Conservation (phyloP, 1,140 invertebrate species). For the Drosophila cardini region DNA sequence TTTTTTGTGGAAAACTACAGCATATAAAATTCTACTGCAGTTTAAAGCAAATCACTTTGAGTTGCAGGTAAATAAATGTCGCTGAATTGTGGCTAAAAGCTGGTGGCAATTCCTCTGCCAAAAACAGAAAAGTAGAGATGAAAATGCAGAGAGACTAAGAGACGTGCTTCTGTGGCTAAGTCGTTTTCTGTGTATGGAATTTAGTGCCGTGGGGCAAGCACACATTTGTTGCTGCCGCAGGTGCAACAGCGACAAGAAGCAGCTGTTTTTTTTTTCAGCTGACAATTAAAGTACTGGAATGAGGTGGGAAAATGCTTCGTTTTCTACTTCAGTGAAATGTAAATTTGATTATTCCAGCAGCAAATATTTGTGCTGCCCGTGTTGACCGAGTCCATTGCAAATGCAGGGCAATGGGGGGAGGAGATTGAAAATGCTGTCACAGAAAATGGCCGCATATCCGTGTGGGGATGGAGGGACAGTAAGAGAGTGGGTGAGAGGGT, state of each 20-base stretch:
- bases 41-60: not conserved
- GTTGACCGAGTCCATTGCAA: constrained; percentile 27
- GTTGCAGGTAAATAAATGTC: not conserved
- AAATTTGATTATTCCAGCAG: constrained; percentile 78
- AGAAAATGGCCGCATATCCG: constrained; percentile 1
- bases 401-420: not conserved
- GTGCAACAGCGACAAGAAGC: constrained; percentile 44
- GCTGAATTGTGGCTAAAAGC: not conserved
- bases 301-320: constrained; percentile 39
- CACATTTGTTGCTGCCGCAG: constrained; percentile 61
- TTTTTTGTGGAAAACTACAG: not conserved
- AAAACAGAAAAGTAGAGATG: not conserved
- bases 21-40: not conserved
- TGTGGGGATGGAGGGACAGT: not conserved
- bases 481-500: not conserved
- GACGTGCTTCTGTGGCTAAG: constrained; percentile 43
- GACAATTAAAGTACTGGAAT: constrained; percentile 55
- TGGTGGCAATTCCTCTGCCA: not conserved
- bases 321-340: constrained; percentile 74
- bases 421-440: not conserved
- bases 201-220: constrained; percentile 55
- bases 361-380: constrained; percentile 67
- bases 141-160: constrained; percentile 1
- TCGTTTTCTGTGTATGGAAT: constrained; percentile 65
- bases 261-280: constrained; percentile 33